These are phyloP conservation scores for Myiozetetes cayanensis DNA, from an alignment of 2,113 vertebrate species.

Conservation along the genomic window DNA sequence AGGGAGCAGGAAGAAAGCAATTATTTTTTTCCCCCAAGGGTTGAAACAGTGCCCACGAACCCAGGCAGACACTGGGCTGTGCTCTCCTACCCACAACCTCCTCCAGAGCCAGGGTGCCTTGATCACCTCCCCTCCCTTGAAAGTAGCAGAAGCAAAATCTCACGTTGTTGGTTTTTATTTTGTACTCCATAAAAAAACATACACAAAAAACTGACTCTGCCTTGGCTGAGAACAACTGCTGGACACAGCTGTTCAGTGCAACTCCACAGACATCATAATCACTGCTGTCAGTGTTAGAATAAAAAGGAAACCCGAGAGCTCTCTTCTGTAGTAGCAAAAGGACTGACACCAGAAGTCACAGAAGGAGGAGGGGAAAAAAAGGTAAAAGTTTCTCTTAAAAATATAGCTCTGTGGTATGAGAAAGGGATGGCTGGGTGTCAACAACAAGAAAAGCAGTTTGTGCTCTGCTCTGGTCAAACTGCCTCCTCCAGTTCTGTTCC, in stretches of 20 bases:
- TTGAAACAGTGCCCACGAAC: neutral
- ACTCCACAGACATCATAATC: neutral
- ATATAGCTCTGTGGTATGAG: constrained; percentile 19
- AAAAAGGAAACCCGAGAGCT: neutral
- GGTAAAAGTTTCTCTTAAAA: constrained; percentile 45
- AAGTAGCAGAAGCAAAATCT: neutral
- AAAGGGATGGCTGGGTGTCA: constrained; percentile 21
- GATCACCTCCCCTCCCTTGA: neutral
- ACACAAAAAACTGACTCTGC: neutral
- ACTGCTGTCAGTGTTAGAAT: neutral
- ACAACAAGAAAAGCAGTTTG: neutral
- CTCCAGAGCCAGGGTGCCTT: neutral
- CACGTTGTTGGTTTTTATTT: neutral
- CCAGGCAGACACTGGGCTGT: neutral
- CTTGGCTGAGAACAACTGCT: neutral
- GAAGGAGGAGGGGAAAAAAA: neutral
- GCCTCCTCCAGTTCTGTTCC: neutral
- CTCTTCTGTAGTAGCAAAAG: constrained; percentile 32
- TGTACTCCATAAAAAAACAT: constrained; percentile 41
- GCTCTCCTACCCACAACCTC: neutral
- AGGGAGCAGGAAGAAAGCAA: neutral
- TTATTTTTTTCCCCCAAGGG: neutral
- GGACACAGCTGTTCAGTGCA: constrained; percentile 38
- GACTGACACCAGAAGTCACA: constrained; percentile 37
- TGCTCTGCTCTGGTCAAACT: neutral